phyloP scores from a whole-genome alignment of 2,113 vertebrate genomes.

The Tragelaphus buxtoni region DNA sequence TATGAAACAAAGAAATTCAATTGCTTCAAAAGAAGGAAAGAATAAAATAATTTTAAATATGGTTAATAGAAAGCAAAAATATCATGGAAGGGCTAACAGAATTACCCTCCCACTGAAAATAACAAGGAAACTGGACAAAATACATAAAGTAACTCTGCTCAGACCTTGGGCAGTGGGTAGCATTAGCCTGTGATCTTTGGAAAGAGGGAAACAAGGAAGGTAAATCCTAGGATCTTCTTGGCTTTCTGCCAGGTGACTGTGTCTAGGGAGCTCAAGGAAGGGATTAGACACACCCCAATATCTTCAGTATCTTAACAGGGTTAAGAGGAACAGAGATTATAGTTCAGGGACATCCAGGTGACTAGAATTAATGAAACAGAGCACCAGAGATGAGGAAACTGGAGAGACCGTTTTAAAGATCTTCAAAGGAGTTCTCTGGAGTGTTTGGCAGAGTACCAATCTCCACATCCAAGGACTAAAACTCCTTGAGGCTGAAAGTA shows the following conservation, averaged over 20 bases:
- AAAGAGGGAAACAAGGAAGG: not conserved
- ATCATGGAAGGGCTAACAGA: not conserved
- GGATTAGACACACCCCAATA: not conserved
- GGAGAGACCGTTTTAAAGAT: not conserved
- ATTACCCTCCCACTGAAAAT: not conserved
- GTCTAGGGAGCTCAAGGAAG: not conserved
- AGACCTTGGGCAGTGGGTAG: not conserved
- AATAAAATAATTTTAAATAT: not conserved
- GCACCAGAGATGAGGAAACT: not conserved
- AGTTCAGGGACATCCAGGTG: not conserved
- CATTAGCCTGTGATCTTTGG: not conserved
- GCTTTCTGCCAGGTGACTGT: not conserved
- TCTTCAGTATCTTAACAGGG: not conserved
- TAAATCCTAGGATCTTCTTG: not conserved
- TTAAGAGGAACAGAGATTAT: not conserved
- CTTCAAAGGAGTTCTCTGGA: not conserved
- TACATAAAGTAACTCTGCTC: not conserved
- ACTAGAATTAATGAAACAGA: not conserved
- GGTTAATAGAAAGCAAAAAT: not conserved
- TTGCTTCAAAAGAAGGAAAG: not conserved
- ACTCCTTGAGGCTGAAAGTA: not conserved
- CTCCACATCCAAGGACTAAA: not conserved
- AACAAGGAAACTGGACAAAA: not conserved
- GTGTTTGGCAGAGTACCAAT: not conserved
- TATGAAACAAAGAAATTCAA: not conserved